A percentile compares a stretch with the other conserved stretches of the same genome.
Evolutionary conservation across 2,797 vertebrate genomes (phyloP).

Genomic region (Momotus momota): DNA sequence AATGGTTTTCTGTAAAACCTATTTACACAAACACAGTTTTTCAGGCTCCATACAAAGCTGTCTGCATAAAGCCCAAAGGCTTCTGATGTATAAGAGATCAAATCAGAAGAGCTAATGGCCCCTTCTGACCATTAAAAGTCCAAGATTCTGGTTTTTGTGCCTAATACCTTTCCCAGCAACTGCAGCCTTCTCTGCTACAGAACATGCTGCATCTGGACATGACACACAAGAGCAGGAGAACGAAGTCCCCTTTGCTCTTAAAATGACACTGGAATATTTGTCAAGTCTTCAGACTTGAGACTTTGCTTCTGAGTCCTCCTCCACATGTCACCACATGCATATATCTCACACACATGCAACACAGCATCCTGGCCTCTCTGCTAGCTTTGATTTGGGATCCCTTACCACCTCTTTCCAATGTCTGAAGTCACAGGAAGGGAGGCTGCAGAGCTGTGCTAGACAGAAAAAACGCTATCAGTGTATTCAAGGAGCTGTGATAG

Average conservation of each 20-base stretch:
- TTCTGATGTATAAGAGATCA: background rate
- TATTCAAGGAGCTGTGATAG: background rate
- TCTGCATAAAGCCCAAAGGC: background rate
- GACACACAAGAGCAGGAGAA: background rate
- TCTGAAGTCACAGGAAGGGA: background rate
- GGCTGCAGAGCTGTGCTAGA: background rate
- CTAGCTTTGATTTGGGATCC: background rate
- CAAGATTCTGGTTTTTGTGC: background rate
- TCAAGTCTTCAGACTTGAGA: background rate
- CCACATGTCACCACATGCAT: accelerated
- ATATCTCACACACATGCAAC: accelerated
- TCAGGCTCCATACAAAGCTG: background rate
- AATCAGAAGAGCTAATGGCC: background rate
- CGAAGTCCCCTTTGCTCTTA: background rate
- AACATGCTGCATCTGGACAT: background rate
- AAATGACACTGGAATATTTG: background rate
- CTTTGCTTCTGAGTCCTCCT: background rate
- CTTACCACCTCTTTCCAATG: background rate
- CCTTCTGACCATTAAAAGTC: background rate
- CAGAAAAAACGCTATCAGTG: background rate
- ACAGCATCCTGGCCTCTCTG: background rate
- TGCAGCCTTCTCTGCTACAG: background rate
- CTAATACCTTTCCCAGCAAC: background rate
- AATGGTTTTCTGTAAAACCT: background rate
- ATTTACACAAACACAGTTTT: background rate